Evolutionary conservation across 2,888 invertebrate species (phyloP).

Genomic region (Busseola fusca): DNA sequence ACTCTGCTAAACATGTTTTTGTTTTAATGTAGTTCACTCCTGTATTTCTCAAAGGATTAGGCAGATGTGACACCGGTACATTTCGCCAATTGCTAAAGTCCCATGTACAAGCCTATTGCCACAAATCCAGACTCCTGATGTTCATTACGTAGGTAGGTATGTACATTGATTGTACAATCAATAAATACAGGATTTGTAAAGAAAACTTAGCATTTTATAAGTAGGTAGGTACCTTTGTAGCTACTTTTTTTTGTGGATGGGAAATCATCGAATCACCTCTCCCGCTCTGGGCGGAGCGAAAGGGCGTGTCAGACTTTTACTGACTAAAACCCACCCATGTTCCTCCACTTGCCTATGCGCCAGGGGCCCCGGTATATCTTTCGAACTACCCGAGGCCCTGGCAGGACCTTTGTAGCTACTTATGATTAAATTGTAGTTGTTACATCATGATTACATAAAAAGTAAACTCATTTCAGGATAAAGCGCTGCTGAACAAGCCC

Average conservation of each 20-base stretch:
- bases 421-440: not conserved
- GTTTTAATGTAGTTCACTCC: not conserved
- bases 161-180: not conserved
- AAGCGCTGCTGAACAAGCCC: slow-evolving; percentile 89
- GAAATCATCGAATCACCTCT: no score
- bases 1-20: not conserved
- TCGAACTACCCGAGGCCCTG: no score
- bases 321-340: no score
- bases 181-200: not conserved
- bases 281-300: no score
- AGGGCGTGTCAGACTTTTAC: no score
- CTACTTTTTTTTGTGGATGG: no score
- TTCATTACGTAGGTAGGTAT: not conserved
- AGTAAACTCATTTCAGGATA: slow-evolving; percentile 82
- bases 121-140: no score
- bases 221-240: not conserved
- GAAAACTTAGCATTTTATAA: not conserved
- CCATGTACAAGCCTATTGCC: not conserved
- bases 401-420: not conserved
- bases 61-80: not conserved
- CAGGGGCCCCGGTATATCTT: no score
- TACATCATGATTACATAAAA: not conserved
- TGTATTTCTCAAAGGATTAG: not conserved
- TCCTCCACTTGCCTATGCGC: no score
- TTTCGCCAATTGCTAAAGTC: not conserved